Conservation (phyloP, 1,140 invertebrate genomes). For the Zaprionus camerounensis region DNA sequence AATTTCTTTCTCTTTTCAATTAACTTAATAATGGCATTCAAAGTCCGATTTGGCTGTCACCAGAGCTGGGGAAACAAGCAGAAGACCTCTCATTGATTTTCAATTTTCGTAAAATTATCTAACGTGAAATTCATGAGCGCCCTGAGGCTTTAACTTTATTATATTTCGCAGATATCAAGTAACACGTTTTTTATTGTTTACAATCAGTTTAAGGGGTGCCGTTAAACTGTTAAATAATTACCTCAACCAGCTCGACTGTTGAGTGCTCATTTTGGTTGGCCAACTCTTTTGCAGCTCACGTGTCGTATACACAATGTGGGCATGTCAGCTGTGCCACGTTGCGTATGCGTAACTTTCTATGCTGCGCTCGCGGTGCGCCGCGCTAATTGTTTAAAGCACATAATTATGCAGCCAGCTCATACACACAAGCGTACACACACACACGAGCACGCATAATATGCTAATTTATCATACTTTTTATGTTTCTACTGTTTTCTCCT, state of each 20-base stretch:
- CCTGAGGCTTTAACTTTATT: too few relatives aligned
- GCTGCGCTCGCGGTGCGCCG: constrained; percentile 51
- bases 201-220: not conserved
- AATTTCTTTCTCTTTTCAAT: constrained; percentile 44
- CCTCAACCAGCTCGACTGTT: not conserved
- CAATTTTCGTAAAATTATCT: not conserved
- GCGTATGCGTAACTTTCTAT: constrained; percentile 55
- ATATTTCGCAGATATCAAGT: too few relatives aligned
- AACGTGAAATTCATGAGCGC: not conserved
- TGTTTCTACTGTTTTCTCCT: constrained; percentile 34
- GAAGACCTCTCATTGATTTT: constrained; percentile 14
- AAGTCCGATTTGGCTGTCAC: constrained; percentile 22
- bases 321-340: constrained; percentile 8
- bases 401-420: constrained; percentile 66
- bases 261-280: not conserved
- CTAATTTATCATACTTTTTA: constrained; percentile 76
- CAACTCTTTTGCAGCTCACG: constrained; percentile 6
- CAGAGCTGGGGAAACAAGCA: not conserved
- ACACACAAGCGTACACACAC: constrained; percentile 9
- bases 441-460: constrained; percentile 68
- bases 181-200: not conserved
- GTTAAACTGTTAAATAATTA: not conserved
- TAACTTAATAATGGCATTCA: constrained; percentile 57
- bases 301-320: constrained; percentile 15
- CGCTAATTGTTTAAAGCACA: constrained; percentile 74